Percentiles rank a stretch among this genome's conserved stretches.
Evolutionary conservation across 2,888 invertebrate species (phyloP).

Genomic region (Magallana nippona): DNA sequence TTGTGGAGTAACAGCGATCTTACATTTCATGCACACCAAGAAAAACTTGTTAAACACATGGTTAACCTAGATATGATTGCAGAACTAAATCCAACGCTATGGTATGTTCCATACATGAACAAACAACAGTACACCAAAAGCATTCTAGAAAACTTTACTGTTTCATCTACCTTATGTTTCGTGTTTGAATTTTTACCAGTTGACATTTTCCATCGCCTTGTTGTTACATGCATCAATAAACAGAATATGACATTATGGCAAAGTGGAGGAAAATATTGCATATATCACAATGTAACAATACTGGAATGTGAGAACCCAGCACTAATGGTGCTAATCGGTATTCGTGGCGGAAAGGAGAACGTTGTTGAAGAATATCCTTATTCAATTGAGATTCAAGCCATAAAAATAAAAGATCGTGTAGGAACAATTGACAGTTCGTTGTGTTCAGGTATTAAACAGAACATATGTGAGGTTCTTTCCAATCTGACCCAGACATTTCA

Average conservation of each 20-base stretch:
- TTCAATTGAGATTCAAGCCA: no score
- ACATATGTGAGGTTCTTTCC: no score
- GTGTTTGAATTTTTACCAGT: background rate
- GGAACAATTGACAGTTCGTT: no score
- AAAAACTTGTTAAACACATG: background rate
- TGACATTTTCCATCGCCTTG: background rate
- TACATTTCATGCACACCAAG: background rate
- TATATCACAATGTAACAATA: background rate
- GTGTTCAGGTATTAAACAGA: no score
- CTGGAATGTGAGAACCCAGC: no score
- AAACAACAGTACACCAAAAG: background rate
- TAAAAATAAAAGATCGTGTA: no score
- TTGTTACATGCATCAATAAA: conserved; percentile 7
- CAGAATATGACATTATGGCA: background rate
- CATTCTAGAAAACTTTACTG: background rate
- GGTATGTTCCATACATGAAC: conserved; percentile 2
- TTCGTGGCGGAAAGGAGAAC: no score
- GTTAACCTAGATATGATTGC: background rate
- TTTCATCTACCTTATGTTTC: background rate
- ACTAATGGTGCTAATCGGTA: no score
- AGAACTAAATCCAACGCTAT: background rate
- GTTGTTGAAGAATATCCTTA: no score
- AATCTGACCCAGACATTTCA: no score
- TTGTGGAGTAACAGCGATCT: background rate
- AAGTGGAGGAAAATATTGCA: background rate